Evolutionary conservation across 37 sponge, comb jelly and placozoan species (phyloP), one percentile per base, ranked within the genome.

Genomic region (Haliclona indistincta): DNA sequence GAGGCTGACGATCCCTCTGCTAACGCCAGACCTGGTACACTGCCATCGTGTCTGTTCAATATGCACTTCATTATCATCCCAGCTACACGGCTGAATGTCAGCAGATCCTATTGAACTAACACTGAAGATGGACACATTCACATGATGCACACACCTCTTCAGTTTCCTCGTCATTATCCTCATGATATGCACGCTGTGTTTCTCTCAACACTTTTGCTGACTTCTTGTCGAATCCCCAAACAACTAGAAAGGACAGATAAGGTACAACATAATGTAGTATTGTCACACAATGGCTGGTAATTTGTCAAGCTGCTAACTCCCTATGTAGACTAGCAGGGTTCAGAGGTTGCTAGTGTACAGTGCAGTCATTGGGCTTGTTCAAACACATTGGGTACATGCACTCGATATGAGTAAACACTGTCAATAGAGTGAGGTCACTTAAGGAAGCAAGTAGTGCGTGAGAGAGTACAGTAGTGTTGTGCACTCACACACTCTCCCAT

Each of bases 401-500:
- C n/a, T n/a, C n/a, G n/a, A n/a, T n/a, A n/a, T n/a, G n/a, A n/a
- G n/a, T n/a, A n/a, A n/a, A n/a, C n/a, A n/a, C n/a, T n/a, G n/a
- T n/a, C n/a, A n/a, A n/a, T n/a, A n/a, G n/a, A n/a, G n/a, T n/a
- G n/a, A n/a, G n/a, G n/a, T n/a, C n/a, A n/a, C n/a, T n/a, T n/a
- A n/a, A n/a, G n/a, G n/a, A n/a, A n/a, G n/a, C n/a, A n/a, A n/a
- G n/a, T n/a, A n/a, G n/a, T n/a, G n/a, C n/a, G n/a, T n/a, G n/a
- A n/a, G n/a, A n/a, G n/a, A n/a, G n/a, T n/a, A n/a, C n/a, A n/a
- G n/a, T n/a, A n/a, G n/a, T n/a, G n/a, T n/a, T n/a, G 15, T 6
- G 7, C 1, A 75, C 86, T 90, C 70, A 85, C 87, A 86, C 8
- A 91, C 87, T 47, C 44, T 91, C 8, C 92, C 88, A 83, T 86